phyloP scores from a whole-genome alignment of 2,797 vertebrate genomes.

The Hybognathus amarus region DNA sequence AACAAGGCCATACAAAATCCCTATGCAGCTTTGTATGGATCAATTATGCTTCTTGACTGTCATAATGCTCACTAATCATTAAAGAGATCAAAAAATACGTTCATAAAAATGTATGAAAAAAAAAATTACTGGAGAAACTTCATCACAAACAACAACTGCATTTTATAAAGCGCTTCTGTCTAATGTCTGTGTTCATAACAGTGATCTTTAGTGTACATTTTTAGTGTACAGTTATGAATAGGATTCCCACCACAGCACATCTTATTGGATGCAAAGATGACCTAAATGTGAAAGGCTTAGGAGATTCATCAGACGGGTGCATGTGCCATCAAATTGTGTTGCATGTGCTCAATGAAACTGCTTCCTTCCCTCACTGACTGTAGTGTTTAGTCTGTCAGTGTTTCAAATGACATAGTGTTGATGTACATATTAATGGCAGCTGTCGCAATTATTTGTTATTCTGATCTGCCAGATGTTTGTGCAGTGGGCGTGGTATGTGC shows the following conservation, averaged over 20 bases:
- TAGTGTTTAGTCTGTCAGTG: slow-evolving; percentile 44
- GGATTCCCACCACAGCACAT: slow-evolving; percentile 10
- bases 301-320: background rate
- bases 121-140: no score
- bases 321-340: slow-evolving; percentile 16
- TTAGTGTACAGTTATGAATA: slow-evolving; percentile 17
- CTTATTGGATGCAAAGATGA: slow-evolving; percentile 20
- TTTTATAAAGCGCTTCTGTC: slow-evolving; percentile 14
- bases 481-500: slow-evolving; percentile 43
- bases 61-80: slow-evolving; percentile 25
- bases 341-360: slow-evolving; percentile 38
- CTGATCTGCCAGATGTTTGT: slow-evolving; percentile 41
- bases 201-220: slow-evolving; percentile 5
- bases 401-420: slow-evolving; percentile 41
- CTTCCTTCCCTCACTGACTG: slow-evolving; percentile 13
- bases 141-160: slow-evolving; percentile 19
- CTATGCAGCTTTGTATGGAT: background rate
- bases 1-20: slow-evolving; percentile 15
- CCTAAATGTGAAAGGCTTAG: background rate
- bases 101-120: background rate
- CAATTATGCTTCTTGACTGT: slow-evolving; percentile 30
- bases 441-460: slow-evolving; percentile 48
- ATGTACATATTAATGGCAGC: slow-evolving; percentile 49
- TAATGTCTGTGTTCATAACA: slow-evolving; percentile 14
- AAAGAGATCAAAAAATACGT: background rate